A percentile compares a stretch with the other conserved stretches of the same genome.
phyloP scores from a whole-genome alignment of 2,797 vertebrate genomes.

The Anguilla marmorata region DNA sequence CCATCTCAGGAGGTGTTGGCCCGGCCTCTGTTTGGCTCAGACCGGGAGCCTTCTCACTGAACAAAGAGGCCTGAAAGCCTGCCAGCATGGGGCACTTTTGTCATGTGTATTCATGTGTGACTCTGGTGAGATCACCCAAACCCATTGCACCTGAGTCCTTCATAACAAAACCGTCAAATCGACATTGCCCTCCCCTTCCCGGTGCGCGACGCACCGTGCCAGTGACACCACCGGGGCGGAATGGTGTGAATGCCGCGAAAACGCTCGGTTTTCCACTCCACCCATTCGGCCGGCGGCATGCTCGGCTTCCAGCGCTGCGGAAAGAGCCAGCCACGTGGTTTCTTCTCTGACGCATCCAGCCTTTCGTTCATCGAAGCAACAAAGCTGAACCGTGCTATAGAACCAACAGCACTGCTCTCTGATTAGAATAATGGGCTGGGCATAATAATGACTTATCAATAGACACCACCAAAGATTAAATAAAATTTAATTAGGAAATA shows the following conservation, averaged over 20 bases:
- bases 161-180: slow-evolving; percentile 30
- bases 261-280: background rate
- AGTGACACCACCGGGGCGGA: background rate
- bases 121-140: slow-evolving; percentile 37
- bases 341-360: background rate
- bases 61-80: slow-evolving; percentile 36
- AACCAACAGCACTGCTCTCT: background rate
- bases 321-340: background rate
- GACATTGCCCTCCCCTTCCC: slow-evolving; percentile 1
- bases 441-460: background rate
- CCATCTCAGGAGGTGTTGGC: slow-evolving; percentile 50
- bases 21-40: slow-evolving; percentile 40
- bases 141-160: slow-evolving; percentile 66
- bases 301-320: background rate
- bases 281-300: background rate
- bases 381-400: background rate
- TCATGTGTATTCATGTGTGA: slow-evolving; percentile 67
- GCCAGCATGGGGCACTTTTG: slow-evolving; percentile 52
- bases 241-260: background rate
- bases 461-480: background rate
- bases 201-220: background rate
- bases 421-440: background rate
- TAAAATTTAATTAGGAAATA: background rate
- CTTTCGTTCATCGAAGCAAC: background rate
- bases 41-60: slow-evolving; percentile 7